A percentile compares a stretch with the other conserved stretches of the same genome.
Conservation (phyloP, 2,888 invertebrate genomes). For the Euphydryas editha region DNA sequence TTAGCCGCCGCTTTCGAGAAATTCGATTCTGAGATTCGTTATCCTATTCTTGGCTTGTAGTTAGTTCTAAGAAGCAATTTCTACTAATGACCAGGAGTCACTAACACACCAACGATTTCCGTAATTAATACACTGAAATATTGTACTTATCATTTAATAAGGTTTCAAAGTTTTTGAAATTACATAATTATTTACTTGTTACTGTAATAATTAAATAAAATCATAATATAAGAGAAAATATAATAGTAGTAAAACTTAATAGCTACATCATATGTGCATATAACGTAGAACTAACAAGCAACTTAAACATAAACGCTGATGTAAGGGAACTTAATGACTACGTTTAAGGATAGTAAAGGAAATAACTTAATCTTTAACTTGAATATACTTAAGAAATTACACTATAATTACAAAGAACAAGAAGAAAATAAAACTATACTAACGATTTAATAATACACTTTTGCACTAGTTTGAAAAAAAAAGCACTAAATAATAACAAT, state of each 20-base stretch:
- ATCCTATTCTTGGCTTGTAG: constrained; percentile 44
- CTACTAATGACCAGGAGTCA: constrained; percentile 50
- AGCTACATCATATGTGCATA: neutral
- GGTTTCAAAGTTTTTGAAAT: neutral
- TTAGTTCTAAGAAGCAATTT: constrained; percentile 55
- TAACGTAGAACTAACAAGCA: neutral
- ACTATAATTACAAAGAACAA: neutral
- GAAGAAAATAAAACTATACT: neutral
- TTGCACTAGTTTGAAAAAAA: neutral
- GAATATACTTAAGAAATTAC: constrained; percentile 8
- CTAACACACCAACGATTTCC: constrained; percentile 30
- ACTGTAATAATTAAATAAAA: too few species aligned
- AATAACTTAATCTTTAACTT: constrained; percentile 7
- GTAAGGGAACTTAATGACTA: neutral
- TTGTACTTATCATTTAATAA: constrained; percentile 9
- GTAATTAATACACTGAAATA: constrained; percentile 18
- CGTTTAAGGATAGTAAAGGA: neutral
- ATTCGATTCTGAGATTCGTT: constrained; percentile 32
- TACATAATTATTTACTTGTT: too few species aligned
- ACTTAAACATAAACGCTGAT: neutral
- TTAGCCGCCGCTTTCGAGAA: constrained; percentile 24
- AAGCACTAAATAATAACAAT: constrained; percentile 5
- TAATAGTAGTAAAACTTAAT: too few species aligned
- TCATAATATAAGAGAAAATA: too few species aligned
- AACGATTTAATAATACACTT: constrained; percentile 6